Conservation (phyloP, 2,113 vertebrate genomes). For the Tursiops truncatus region DNA sequence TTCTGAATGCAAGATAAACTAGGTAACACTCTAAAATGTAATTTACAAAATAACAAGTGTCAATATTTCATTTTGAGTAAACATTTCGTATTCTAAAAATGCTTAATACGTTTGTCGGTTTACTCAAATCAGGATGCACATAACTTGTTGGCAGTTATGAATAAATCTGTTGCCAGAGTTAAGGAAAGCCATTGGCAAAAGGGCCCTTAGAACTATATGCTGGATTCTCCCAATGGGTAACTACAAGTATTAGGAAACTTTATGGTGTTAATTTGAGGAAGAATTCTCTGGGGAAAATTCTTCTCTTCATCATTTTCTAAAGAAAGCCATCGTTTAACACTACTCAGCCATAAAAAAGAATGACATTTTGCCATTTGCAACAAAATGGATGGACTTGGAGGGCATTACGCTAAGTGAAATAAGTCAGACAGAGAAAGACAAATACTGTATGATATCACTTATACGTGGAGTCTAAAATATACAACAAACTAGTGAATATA, state of each 20-base stretch:
- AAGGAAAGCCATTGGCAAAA: not conserved
- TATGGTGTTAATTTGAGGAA: not conserved
- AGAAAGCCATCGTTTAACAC: not conserved
- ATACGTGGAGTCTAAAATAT: not conserved
- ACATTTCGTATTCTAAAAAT: not conserved
- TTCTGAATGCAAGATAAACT: not conserved
- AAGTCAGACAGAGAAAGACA: not conserved
- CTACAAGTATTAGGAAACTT: not conserved
- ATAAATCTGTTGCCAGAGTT: not conserved
- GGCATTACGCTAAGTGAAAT: not conserved
- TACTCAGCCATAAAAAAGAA: not conserved
- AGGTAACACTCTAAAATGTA: not conserved
- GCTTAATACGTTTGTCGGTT: not conserved
- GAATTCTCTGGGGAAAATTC: not conserved
- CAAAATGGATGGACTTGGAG: not conserved
- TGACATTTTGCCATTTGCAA: not conserved
- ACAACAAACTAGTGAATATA: not conserved
- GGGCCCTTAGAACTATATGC: not conserved
- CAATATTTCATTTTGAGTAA: constrained; percentile 1
- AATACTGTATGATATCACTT: not conserved
- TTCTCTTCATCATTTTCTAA: not conserved
- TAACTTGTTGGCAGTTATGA: not conserved
- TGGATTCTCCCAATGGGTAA: not conserved
- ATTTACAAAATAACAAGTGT: not conserved
- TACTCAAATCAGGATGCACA: not conserved